Percentiles rank a stretch among this genome's conserved stretches.
Conservation (phyloP, 2,797 vertebrate species). For the Gymnopithys bicolor region DNA sequence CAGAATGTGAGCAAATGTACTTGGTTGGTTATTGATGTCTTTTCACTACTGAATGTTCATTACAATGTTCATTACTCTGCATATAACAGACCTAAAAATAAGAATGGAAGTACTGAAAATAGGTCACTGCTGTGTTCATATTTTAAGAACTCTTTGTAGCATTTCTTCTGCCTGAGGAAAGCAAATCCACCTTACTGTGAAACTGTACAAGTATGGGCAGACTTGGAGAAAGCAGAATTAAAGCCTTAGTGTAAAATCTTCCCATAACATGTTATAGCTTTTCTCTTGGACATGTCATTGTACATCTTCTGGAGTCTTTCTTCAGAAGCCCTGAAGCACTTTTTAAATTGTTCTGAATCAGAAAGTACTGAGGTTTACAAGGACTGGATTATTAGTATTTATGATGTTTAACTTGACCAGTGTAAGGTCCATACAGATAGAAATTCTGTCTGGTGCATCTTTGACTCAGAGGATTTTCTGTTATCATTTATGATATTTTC, state of each 20-base stretch:
- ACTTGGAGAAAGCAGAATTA: background rate
- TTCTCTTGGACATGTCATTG: background rate
- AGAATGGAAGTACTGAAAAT: slow-evolving; percentile 13
- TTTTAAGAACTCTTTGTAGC: background rate
- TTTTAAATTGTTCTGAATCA: background rate
- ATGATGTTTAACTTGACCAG: background rate
- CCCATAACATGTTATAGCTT: background rate
- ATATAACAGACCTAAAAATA: background rate
- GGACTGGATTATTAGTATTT: background rate
- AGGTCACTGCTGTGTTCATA: background rate
- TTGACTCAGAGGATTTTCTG: background rate
- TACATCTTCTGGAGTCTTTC: background rate
- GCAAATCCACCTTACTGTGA: background rate
- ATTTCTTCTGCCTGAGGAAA: slow-evolving; percentile 5
- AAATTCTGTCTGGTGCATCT: background rate
- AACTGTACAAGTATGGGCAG: background rate
- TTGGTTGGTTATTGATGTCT: background rate
- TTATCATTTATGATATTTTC: background rate
- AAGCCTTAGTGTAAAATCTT: background rate
- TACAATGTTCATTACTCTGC: slow-evolving; percentile 9
- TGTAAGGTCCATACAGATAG: background rate
- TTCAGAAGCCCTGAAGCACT: background rate
- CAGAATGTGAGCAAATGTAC: background rate
- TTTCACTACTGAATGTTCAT: slow-evolving; percentile 6
- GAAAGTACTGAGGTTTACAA: background rate